Percentiles rank a stretch among this genome's conserved stretches.
phyloP scores from a whole-genome alignment of 2,888 invertebrate genomes.

The Embidobia sp. region DNA sequence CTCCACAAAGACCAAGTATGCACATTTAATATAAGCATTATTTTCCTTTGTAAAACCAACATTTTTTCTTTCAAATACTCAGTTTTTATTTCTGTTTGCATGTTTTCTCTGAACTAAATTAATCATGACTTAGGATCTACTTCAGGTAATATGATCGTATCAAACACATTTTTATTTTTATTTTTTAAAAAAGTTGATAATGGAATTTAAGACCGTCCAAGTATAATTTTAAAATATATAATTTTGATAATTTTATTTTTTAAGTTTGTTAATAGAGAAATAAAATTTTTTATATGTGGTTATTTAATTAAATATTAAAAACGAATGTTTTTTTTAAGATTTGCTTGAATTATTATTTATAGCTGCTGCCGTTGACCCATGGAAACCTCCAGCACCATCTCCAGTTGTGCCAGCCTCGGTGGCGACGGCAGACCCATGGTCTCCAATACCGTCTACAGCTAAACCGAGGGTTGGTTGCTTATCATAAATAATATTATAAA shows the following conservation, averaged over 20 bases:
- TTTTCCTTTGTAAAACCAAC: slow-evolving; percentile 13
- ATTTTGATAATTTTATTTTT: too few relatives aligned
- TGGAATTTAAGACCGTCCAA: too few relatives aligned
- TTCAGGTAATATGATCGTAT: not conserved
- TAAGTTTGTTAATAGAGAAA: too few relatives aligned
- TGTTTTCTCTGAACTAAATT: slow-evolving; percentile 54
- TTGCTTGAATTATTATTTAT: slow-evolving; percentile 51
- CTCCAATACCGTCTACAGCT: slow-evolving; percentile 78
- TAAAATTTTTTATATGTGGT: too few relatives aligned
- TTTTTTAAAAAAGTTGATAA: too few relatives aligned
- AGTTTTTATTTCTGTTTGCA: slow-evolving; percentile 58
- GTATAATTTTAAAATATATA: too few relatives aligned
- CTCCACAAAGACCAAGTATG: slow-evolving; percentile 79
- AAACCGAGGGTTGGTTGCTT: slow-evolving; percentile 39
- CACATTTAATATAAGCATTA: slow-evolving; percentile 22
- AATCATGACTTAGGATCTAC: slow-evolving; percentile 4
- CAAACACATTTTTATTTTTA: not conserved
- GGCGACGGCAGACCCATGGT: slow-evolving; percentile 83
- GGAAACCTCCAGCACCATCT: slow-evolving; percentile 73
- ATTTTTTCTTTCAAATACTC: not conserved
- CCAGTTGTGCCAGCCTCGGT: slow-evolving; percentile 72
- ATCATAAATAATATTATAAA: not conserved
- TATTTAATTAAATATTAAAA: too few relatives aligned
- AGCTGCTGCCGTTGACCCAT: slow-evolving; percentile 78
- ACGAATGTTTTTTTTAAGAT: too few relatives aligned